A percentile compares a stretch with the other conserved stretches of the same genome.
Evolutionary conservation across 1,140 invertebrate species (phyloP).

Genomic region (Ctenoplectra terminalis): DNA sequence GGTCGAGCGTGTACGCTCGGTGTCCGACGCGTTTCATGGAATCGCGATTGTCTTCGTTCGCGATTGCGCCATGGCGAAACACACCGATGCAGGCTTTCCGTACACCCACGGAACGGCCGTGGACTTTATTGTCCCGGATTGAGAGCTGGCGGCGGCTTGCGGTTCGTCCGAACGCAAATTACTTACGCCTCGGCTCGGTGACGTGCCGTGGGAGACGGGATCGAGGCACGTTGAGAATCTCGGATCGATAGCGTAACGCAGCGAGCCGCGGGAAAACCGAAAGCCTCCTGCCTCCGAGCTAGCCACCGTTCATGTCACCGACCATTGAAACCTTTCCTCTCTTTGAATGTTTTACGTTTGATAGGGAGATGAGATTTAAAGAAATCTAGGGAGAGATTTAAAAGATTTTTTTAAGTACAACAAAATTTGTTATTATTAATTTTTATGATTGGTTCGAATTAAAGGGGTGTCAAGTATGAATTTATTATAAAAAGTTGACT

Average conservation of each 20-base stretch:
- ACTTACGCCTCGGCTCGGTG: constrained; percentile 63
- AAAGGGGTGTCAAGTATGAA: no score
- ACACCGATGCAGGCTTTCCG: constrained; percentile 34
- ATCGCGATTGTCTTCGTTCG: constrained; percentile 46
- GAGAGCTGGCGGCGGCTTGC: constrained; percentile 54
- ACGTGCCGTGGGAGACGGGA: constrained; percentile 52
- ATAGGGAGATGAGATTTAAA: no score
- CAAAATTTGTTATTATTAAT: no score
- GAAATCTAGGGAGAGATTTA: no score
- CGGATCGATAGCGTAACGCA: constrained; percentile 43
- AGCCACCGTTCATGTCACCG: constrained; percentile 22
- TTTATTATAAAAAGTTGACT: no score
- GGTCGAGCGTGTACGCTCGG: constrained; percentile 1
- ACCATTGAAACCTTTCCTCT: no score
- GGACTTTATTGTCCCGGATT: constrained; percentile 71
- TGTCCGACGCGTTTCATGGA: constrained; percentile 29
- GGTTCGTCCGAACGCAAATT: constrained; percentile 68
- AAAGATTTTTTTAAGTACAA: no score
- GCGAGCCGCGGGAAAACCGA: constrained; percentile 22
- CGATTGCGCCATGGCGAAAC: constrained; percentile 39
- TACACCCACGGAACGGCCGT: constrained; percentile 66
- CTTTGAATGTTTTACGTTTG: no score
- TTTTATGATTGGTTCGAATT: no score
- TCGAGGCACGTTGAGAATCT: constrained; percentile 46
- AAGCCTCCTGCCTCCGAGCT: background rate